phyloP scores from a whole-genome alignment of 2,797 vertebrate genomes.

The Apodemus agrarius region DNA sequence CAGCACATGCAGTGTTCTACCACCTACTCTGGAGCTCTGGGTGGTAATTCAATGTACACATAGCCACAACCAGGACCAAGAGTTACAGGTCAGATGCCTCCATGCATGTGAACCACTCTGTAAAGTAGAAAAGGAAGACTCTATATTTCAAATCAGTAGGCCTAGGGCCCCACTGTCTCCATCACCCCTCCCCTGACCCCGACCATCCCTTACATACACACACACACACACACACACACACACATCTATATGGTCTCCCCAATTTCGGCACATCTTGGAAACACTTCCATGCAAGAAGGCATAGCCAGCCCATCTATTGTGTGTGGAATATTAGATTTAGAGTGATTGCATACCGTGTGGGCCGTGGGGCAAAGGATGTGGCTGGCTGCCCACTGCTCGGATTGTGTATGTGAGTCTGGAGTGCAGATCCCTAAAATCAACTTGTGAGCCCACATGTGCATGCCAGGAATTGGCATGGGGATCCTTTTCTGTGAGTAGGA shows the following conservation, averaged over 20 bases:
- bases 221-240: not conserved
- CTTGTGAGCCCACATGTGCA: rapidly evolving
- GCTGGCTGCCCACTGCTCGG: not conserved
- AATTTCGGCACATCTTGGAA: not conserved
- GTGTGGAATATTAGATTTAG: not conserved
- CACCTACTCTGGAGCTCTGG: constrained; percentile 27
- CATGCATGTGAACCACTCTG: not conserved
- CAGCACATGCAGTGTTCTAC: not conserved
- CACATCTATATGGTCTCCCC: not conserved
- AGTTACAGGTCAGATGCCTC: constrained; percentile 60
- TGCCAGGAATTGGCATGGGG: not conserved
- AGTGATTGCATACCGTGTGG: rapidly evolving
- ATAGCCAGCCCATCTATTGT: not conserved
- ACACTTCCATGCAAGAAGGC: not conserved
- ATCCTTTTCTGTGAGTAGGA: not conserved
- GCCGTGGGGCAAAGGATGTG: rapidly evolving
- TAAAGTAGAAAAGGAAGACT: not conserved
- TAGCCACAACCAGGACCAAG: constrained; percentile 28
- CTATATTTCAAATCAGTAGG: constrained; percentile 23
- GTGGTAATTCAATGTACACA: constrained; percentile 43
- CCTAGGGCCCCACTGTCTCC: not conserved
- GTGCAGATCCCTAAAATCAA: not conserved
- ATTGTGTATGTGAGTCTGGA: rapidly evolving
- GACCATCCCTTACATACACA: not conserved
- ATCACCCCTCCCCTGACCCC: not conserved